Evolutionary conservation across 2,797 vertebrate species (phyloP), one percentile per base, ranked within the genome.

Genomic region (Hephaestus fuliginosus): DNA sequence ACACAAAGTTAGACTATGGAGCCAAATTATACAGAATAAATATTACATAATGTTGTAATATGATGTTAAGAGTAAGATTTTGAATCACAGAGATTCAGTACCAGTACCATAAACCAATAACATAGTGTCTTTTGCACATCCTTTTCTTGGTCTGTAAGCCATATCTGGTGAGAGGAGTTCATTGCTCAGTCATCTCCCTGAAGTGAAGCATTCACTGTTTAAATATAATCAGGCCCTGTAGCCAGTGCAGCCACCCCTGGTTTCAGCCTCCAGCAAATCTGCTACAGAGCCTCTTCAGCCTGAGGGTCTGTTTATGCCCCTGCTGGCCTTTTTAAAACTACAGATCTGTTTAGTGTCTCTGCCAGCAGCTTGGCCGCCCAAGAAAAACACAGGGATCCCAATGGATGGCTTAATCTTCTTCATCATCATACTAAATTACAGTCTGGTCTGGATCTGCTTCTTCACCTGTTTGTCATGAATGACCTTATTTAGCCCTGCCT

Each of bases 341-440:
- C 33, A 63, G 7, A 56, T 86, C 77, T 84, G 81, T 60, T 82
- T 57, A 66, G 63, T 64, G 51, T 85, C 69, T 11, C 9, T 7
- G 25, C 5, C 28, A 60, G 68, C 14, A 73, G 46, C 72, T 41
- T 7, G 5, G 28, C 41, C 1, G 0, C 57, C 51, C 70, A 88
- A 75, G 25, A 85, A 75, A 70, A 81, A 84, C 30, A 81, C 18
- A 58, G 53, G 13, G 44, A 76, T 78, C 74, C 67, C 41, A 67
- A 51, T 17, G 11, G 39, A 78, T 43, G 22, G 46, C 20, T 65
- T 22, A 41, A 64, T 73, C 52, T 65, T 41, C 65, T 55, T 60
- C 60, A 81, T 64, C 39, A 53, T 61, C 1, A 52, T 20, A 15
- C 18, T 62, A 39, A 76, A 49, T 18, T 48, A 44, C 65, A 57